Evolutionary conservation across 2,888 invertebrate species (phyloP).

Genomic region (Globia sparganii): DNA sequence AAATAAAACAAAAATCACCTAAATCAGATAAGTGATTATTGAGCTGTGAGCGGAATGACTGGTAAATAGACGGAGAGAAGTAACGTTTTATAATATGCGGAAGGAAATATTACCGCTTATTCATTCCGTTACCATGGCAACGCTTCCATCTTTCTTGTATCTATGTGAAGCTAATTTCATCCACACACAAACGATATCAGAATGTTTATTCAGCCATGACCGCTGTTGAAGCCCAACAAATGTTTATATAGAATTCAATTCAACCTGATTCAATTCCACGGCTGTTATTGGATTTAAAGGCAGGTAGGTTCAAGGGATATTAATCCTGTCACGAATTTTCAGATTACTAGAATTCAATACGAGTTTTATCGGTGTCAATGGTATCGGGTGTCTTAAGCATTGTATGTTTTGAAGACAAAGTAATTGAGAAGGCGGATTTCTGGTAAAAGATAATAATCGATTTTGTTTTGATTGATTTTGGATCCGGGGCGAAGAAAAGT

Average conservation of each 20-base stretch:
- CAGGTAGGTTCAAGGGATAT: conserved; percentile 47
- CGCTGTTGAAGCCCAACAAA: conserved; percentile 69
- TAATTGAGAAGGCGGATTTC: background rate
- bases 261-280: conserved; percentile 68
- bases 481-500: background rate
- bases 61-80: background rate
- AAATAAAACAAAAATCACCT: conserved; percentile 28
- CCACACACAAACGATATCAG: conserved; percentile 53
- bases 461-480: conserved; percentile 20
- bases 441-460: conserved; percentile 8
- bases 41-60: conserved; percentile 20
- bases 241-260: conserved; percentile 68
- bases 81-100: conserved; percentile 26
- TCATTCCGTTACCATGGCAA: conserved; percentile 26
- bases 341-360: conserved; percentile 58
- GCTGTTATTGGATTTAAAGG: conserved; percentile 74
- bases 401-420: conserved; percentile 43
- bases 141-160: conserved; percentile 19
- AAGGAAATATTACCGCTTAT: conserved; percentile 32
- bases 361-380: conserved; percentile 47
- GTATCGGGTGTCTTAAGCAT: conserved; percentile 44
- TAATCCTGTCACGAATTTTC: conserved; percentile 57
- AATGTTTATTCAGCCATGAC: conserved; percentile 51
- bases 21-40: conserved; percentile 1
- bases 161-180: conserved; percentile 51